Base-by-base conservation (phyloP, 2,797 vertebrate genomes). In the Percopsis omiscomaycus region DNA sequence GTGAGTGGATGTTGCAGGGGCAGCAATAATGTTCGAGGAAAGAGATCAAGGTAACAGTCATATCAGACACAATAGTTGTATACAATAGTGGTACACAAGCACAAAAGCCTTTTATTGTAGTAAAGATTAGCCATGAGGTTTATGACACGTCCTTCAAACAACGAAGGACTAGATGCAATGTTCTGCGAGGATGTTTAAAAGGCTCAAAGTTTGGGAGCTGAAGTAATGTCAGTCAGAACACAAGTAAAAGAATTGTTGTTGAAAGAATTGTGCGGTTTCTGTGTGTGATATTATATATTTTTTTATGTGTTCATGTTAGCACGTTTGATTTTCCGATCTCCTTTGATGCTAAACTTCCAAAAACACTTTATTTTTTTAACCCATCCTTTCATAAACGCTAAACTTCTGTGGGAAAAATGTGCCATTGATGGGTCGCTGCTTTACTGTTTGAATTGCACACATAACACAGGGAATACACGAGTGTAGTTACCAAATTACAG, bases 401-500 rank as follows among this genome's bases (percentile, higher is more conserved):
- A 77, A 64, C 64, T 68, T 68, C 62, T 49, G 22, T 45, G 49
- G 45, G 42, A 49, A 60, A 48, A 71, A 61, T 4, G 37, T 63
- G 56, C 49, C 66, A 69, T 44, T 75, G 78, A 80, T 83, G 71
- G 77, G 72, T 79, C 69, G 79, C 74, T 58, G 67, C 68, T 84
- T 82, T 79, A 69, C 68, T 81, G 73, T 87, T 79, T 68, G 74
- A 80, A 80, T 85, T 81, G 82, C 69, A 86, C 68, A 74, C 50
- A 70, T 70, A 70, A 84, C 78, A 70, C 54, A 69, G 70, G 59
- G 56, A 79, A 83, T 22, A 81, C 69, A 78, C 71, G 79, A 82
- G 78, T 78, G 73, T 76, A 74, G 85, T 80, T 87, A 78, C 81
- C 74, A 86, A 88, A 88, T 89, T 86, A 86, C 84, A 75, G 79